Evolutionary conservation across 2,888 invertebrate species (phyloP), one percentile per base, ranked within the genome.

Genomic region (Malthinus flaveolus): DNA sequence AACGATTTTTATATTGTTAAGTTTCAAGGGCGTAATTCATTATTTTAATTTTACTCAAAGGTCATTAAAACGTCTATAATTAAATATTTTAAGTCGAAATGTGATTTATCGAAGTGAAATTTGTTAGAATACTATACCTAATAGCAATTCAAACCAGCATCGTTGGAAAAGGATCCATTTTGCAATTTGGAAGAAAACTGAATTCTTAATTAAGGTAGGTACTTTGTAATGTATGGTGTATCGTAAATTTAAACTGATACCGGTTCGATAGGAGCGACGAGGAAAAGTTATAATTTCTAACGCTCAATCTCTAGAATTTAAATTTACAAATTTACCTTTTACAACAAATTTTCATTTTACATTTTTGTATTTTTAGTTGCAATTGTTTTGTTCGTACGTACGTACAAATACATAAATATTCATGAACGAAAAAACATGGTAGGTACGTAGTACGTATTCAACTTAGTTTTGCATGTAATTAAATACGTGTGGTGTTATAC

Each of bases 161-260:
- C 15, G 39, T 23, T 23, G 23, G 39, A 42, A 42, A 13, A 31
- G 12, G 32, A 46, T 46, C 44, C 52, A 32, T 31, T 32, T 35
- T 32, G 45, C 45, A 52, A 52, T 46, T 52, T 52, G 36, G 11
- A 52, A 35, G 45, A 52, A 52, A 52, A 52, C 36, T 52, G 45
- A 31, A 32, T 45, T 46, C 46, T 52, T 52, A 52, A 52, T 52
- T 52, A 52, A 52, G 32, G 32, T 52, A 45, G n/a, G n/a, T n/a
- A n/a, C n/a, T n/a, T n/a, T n/a, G n/a, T 45, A 52, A 45, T 52
- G 46, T 52, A 7, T 15, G 32, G 36, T 36, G 52, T 35, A 32
- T 34, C 36, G 46, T 52, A 52, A 52, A 52, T 52, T 52, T 45
- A 36, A 46, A 36, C 52, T 36, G 52, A 12, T 32, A 52, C 32